Evolutionary conservation across 2,113 vertebrate species (phyloP), one percentile per base, ranked within the genome.

Genomic region (Struthio camelus): DNA sequence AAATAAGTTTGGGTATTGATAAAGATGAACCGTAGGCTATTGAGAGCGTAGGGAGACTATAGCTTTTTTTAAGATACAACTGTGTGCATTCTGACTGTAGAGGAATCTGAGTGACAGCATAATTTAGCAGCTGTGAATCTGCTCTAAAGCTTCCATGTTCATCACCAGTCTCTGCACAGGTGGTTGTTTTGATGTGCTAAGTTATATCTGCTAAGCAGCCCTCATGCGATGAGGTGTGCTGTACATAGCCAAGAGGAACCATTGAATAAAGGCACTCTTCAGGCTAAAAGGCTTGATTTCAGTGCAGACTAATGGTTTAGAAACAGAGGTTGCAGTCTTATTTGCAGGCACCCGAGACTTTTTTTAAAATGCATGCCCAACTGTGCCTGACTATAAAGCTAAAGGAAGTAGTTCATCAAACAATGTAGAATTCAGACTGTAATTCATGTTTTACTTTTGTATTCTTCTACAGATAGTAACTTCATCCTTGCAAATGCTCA

Each of bases 401-500:
- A 54, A 59, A 62, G 18, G 56, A 79, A 36, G 12, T 42, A 40
- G 17, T 77, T 18, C 25, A 15, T 46, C 34, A 71, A 79, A 73
- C 0, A 0, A 17, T 40, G 25, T 51, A 34, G 51, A 72, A 76
- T 94, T 83, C 40, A 61, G 69, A 89, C 70, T 65, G 40, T 85
- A 93, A 96, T 72, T 78, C 42, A 14, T 75, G 22, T 77, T 72
- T 94, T 77, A 67, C 70, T 95, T 96, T 71, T 86, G 67, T 97
- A 18, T 94, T 97, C 36, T 94, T 95, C 93, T 96, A 59, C 98
- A 99, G 99, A 99, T 92, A 99, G 99, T 97, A 99, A 99, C 97
- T 99, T 99, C 98, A 99, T 99, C 97, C 99, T 99, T 91, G 99
- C 99, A 95, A 99, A 99, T 77, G 99, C 99, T 95, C 99, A 99